These are phyloP conservation scores for Plemyria rubiginata DNA, from an alignment of 2,888 invertebrate species.

Conservation along the genomic window DNA sequence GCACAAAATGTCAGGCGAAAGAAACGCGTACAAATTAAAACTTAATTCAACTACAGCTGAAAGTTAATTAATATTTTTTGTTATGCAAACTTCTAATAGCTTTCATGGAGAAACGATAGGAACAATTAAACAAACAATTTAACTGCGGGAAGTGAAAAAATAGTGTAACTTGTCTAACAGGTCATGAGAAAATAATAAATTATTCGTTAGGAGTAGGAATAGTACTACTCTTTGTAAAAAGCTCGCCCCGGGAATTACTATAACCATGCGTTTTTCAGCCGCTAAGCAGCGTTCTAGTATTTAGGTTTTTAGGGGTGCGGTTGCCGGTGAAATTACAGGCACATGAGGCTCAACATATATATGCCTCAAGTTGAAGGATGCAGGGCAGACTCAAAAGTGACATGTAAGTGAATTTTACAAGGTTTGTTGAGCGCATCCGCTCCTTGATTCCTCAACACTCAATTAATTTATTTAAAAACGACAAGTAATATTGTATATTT, in stretches of 20 bases:
- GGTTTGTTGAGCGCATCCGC: constrained; percentile 44
- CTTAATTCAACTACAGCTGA: constrained; percentile 33
- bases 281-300: too few relatives aligned
- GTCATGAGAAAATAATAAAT: constrained; percentile 61
- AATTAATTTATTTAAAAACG: too few relatives aligned
- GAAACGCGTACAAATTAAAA: constrained; percentile 33
- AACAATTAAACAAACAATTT: constrained; percentile 51
- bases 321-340: too few relatives aligned
- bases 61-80: constrained; percentile 43
- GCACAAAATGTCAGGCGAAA: constrained; percentile 18
- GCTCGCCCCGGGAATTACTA: too few relatives aligned
- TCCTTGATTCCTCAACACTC: constrained; percentile 1
- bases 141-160: constrained; percentile 45
- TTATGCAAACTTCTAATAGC: constrained; percentile 43
- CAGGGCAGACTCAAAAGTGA: constrained; percentile 66
- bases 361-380: constrained; percentile 61
- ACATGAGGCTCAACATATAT: too few relatives aligned
- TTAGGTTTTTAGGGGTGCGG: too few relatives aligned
- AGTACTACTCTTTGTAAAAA: too few relatives aligned
- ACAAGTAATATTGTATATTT: too few relatives aligned
- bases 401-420: constrained; percentile 74
- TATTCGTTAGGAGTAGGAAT: constrained; percentile 59
- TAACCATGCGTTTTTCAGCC: too few relatives aligned
- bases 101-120: neutral
- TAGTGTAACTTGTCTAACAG: constrained; percentile 57